These are phyloP conservation scores for Spheniscus humboldti DNA, from an alignment of 2,797 vertebrate species.

Conservation along the genomic window DNA sequence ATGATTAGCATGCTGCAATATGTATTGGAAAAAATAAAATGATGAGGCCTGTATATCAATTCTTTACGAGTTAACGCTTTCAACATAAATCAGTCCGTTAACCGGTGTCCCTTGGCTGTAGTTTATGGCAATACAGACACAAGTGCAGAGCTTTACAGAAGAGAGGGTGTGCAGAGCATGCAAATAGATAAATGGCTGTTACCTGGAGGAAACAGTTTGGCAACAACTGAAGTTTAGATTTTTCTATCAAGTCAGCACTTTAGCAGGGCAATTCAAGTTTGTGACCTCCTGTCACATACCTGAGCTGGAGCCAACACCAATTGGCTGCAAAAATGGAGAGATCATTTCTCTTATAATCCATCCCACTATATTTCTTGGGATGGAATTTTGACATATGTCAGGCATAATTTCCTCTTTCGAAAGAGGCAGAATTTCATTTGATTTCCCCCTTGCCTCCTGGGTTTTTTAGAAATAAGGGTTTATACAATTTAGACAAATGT, in stretches of 20 bases:
- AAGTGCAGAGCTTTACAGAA: neutral
- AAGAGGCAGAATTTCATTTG: conserved; percentile 27
- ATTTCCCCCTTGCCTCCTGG: neutral
- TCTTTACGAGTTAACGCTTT: neutral
- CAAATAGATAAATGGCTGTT: neutral
- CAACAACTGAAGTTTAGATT: neutral
- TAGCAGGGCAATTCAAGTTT: conserved; percentile 29
- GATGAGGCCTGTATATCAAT: neutral
- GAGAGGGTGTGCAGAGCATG: neutral
- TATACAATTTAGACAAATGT: neutral
- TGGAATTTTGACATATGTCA: conserved; percentile 51
- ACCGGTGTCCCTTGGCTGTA: neutral
- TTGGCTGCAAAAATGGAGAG: conserved; percentile 17
- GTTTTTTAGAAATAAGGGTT: neutral
- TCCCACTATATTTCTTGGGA: neutral
- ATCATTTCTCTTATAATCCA: conserved; percentile 42
- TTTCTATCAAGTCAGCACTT: conserved; percentile 57
- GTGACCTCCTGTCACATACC: conserved; percentile 52
- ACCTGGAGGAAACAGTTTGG: conserved; percentile 5
- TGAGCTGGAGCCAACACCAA: conserved; percentile 47
- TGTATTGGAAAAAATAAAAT: neutral
- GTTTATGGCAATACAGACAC: neutral
- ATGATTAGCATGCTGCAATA: neutral
- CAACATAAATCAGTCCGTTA: neutral
- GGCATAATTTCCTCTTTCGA: conserved; percentile 37